Evolutionary conservation across 2,888 invertebrate species (phyloP).

Genomic region (Argyresthia albistria): DNA sequence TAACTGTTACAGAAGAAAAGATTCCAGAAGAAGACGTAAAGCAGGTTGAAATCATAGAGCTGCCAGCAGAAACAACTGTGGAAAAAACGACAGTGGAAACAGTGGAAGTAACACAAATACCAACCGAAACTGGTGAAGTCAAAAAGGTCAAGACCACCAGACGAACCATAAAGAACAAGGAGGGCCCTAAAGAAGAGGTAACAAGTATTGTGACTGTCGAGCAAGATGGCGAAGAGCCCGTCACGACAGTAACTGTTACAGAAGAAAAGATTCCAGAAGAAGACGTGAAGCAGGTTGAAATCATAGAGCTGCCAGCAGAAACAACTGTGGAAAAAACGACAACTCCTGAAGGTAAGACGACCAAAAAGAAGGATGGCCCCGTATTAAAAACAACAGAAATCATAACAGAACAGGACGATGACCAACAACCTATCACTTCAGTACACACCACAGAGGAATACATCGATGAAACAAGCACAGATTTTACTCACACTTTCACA

Average conservation of each 20-base stretch:
- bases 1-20: slow-evolving; percentile 31
- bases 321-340: slow-evolving; percentile 1
- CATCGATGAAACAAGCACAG: slow-evolving; percentile 17
- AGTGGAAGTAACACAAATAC: too few species aligned
- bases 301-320: slow-evolving; percentile 21
- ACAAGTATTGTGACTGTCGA: slow-evolving; percentile 4
- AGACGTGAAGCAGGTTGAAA: slow-evolving; percentile 13
- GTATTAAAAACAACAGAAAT: slow-evolving; percentile 28
- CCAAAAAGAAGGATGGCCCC: slow-evolving; percentile 30
- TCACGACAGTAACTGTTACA: slow-evolving; percentile 15
- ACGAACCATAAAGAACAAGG: slow-evolving; percentile 39
- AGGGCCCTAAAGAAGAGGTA: slow-evolving; percentile 20
- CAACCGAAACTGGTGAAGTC: slow-evolving; percentile 6
- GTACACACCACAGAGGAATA: slow-evolving; percentile 33
- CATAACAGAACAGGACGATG: slow-evolving; percentile 41
- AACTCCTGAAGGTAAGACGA: slow-evolving; percentile 25
- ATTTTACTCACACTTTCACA: slow-evolving; percentile 1
- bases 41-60: slow-evolving; percentile 16
- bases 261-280: slow-evolving; percentile 24
- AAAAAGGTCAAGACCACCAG: slow-evolving; percentile 29
- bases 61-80: slow-evolving; percentile 24
- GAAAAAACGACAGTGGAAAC: background rate
- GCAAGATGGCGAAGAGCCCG: slow-evolving; percentile 16
- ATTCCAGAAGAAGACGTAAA: slow-evolving; percentile 25
- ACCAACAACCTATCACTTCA: slow-evolving; percentile 40